These are phyloP conservation scores for Delichon dasypus DNA, from an alignment of 2,797 vertebrate genomes.

Conservation along the genomic window DNA sequence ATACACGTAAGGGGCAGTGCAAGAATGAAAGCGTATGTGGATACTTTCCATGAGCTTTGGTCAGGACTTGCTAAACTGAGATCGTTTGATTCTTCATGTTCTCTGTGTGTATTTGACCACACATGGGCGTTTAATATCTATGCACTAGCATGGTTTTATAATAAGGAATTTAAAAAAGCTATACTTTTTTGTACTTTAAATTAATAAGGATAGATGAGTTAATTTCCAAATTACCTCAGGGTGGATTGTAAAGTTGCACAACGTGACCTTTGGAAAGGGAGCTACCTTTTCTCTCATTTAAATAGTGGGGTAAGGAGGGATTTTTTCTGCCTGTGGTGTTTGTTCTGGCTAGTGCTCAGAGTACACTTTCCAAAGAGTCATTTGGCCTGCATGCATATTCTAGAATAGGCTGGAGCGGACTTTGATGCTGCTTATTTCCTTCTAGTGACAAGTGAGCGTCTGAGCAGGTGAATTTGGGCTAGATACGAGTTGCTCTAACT, in stretches of 20 bases:
- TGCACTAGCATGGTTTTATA: not conserved
- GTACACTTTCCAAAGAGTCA: not conserved
- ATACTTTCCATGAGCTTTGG: not conserved
- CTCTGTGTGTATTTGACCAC: not conserved
- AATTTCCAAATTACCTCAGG: not conserved
- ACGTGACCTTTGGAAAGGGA: not conserved
- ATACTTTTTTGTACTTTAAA: not conserved
- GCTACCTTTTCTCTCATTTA: not conserved
- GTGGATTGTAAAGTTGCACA: not conserved
- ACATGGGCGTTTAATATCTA: not conserved
- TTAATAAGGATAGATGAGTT: not conserved
- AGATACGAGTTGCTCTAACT: not conserved
- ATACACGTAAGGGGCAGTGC: not conserved
- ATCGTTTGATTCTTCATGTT: not conserved
- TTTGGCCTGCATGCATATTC: not conserved
- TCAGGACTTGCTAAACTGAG: not conserved
- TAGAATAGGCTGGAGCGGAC: not conserved
- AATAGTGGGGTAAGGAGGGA: not conserved
- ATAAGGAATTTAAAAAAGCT: not conserved
- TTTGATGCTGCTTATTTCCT: not conserved
- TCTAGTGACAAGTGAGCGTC: not conserved
- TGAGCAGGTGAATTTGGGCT: not conserved
- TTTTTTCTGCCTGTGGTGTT: not conserved
- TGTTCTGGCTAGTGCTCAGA: accelerated
- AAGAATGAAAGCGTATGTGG: not conserved